Conservation (phyloP, 2,888 invertebrate species). For the Halocaridina rubra region DNA sequence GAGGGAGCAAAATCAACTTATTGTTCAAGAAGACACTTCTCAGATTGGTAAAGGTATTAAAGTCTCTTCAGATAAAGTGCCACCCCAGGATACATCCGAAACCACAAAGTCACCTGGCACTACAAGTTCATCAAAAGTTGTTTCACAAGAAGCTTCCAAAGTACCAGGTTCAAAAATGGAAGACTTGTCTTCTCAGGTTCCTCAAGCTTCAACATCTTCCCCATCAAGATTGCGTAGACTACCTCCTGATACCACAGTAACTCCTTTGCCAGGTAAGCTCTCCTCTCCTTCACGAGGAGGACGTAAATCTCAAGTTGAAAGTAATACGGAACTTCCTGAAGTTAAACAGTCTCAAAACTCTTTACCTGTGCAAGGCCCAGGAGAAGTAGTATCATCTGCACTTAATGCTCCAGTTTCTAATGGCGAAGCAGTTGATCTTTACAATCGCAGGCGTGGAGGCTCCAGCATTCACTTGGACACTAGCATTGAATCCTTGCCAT, state of each 20-base stretch:
- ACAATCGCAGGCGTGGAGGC: neutral
- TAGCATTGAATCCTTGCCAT: slow-evolving; percentile 41
- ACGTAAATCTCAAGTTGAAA: slow-evolving; percentile 4
- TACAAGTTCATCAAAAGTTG: too few species aligned
- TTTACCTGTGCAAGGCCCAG: neutral
- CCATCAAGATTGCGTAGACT: slow-evolving; percentile 12
- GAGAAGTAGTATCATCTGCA: neutral
- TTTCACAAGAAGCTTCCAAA: too few species aligned
- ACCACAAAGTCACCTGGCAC: neutral
- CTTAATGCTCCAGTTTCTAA: neutral
- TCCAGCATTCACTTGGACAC: slow-evolving; percentile 37
- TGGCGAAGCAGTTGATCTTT: neutral
- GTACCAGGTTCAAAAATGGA: too few species aligned
- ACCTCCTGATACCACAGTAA: slow-evolving; percentile 1
- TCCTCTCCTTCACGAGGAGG: slow-evolving; percentile 33
- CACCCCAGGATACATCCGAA: neutral
- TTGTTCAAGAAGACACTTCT: too few species aligned
- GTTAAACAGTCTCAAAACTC: neutral
- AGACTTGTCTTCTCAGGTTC: too few species aligned
- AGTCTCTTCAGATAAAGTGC: too few species aligned
- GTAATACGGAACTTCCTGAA: neutral
- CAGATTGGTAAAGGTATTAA: too few species aligned
- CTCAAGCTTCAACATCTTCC: slow-evolving; percentile 24
- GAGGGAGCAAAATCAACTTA: too few species aligned
- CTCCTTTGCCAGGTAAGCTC: neutral